Conservation (phyloP, 2,888 invertebrate species). For the Drosophila siamana region DNA sequence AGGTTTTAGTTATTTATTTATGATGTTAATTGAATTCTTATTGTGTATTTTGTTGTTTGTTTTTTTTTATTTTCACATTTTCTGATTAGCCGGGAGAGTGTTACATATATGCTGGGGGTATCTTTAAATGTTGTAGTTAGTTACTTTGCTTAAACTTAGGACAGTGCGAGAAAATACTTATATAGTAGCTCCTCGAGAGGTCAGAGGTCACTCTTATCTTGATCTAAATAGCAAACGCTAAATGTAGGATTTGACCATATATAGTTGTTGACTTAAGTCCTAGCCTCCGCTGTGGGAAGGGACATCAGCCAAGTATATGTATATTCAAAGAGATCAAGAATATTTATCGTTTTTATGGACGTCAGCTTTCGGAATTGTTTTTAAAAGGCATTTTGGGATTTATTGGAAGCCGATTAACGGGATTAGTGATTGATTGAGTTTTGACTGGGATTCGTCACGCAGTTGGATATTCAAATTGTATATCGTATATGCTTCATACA, state of each 20-base stretch:
- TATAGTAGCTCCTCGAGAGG: slow-evolving; percentile 18
- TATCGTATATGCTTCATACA: slow-evolving; percentile 20
- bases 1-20: slow-evolving; percentile 3
- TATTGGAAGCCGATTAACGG: slow-evolving; percentile 48
- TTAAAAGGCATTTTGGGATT: slow-evolving; percentile 27
- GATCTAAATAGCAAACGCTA: slow-evolving; percentile 13
- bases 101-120: slow-evolving; percentile 16
- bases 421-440: slow-evolving; percentile 4
- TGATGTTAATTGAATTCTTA: slow-evolving; percentile 10
- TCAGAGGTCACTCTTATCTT: slow-evolving; percentile 19
- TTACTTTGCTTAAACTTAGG: slow-evolving; percentile 34
- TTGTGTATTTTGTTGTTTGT: slow-evolving; percentile 8
- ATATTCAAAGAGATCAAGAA: slow-evolving; percentile 36
- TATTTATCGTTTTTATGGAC: slow-evolving; percentile 56
- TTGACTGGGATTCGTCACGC: slow-evolving; percentile 16
- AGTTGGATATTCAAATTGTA: slow-evolving; percentile 35
- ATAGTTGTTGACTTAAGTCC: slow-evolving; percentile 36
- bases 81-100: slow-evolving; percentile 10
- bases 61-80: slow-evolving; percentile 15
- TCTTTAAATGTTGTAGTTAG: slow-evolving; percentile 22
- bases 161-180: slow-evolving; percentile 25
- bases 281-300: slow-evolving; percentile 34
- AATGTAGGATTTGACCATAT: slow-evolving; percentile 14
- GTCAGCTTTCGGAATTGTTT: slow-evolving; percentile 62
- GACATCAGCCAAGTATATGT: slow-evolving; percentile 34